These are phyloP conservation scores for Mobula hypostoma DNA, from an alignment of 2,113 vertebrate genomes.

Conservation along the genomic window DNA sequence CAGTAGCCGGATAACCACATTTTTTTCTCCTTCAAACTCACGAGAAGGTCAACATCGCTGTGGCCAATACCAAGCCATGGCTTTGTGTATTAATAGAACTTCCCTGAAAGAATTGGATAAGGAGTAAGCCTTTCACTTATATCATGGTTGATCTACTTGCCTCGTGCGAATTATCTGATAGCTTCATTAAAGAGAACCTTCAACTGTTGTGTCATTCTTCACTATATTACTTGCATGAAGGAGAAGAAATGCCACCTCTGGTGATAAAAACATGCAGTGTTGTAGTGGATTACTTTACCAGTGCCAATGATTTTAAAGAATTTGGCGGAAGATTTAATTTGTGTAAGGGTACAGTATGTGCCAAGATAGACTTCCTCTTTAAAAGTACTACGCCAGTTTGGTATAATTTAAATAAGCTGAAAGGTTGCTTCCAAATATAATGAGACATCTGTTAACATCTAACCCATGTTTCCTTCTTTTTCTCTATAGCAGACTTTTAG, in stretches of 20 bases:
- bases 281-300: neutral
- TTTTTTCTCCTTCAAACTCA: neutral
- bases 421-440: slow-evolving; percentile 3
- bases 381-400: neutral
- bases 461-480: neutral
- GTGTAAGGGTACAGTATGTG: neutral
- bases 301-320: neutral
- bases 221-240: neutral
- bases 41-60: neutral
- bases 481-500: neutral
- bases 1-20: neutral
- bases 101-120: no score
- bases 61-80: neutral
- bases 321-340: slow-evolving; percentile 12
- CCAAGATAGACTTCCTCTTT: slow-evolving; percentile 3
- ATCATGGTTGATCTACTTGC: neutral
- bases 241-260: neutral
- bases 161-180: neutral
- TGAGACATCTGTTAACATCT: neutral
- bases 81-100: neutral
- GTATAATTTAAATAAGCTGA: neutral
- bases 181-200: neutral
- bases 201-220: neutral
- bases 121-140: neutral
- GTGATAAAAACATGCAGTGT: neutral